phyloP scores from a whole-genome alignment of 2,797 vertebrate genomes.

The Syngnathus acus region DNA sequence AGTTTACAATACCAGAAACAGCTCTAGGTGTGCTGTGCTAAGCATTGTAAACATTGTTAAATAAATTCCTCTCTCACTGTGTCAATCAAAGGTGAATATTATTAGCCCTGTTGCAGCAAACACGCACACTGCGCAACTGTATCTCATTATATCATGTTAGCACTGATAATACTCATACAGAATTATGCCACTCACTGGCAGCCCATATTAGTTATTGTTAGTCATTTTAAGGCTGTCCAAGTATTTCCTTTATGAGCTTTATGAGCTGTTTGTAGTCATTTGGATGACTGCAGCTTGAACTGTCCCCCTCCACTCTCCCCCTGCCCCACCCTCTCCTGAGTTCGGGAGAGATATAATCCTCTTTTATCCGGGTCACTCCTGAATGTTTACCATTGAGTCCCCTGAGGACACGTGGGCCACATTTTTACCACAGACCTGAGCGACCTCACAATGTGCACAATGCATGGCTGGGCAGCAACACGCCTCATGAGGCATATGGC shows the following conservation, averaged over 20 bases:
- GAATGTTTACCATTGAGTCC: slow-evolving; percentile 56
- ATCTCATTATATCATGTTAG: slow-evolving; percentile 15
- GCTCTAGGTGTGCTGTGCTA: background rate
- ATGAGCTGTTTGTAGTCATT: slow-evolving; percentile 13
- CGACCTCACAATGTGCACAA: slow-evolving; percentile 29
- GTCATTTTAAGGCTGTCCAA: slow-evolving; percentile 19
- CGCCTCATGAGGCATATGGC: background rate
- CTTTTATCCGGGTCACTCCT: slow-evolving; percentile 55
- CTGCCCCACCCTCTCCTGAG: slow-evolving; percentile 44
- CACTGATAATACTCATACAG: slow-evolving; percentile 10
- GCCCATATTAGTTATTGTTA: slow-evolving; percentile 20
- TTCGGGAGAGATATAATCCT: slow-evolving; percentile 58
- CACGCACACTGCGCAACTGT: slow-evolving; percentile 6
- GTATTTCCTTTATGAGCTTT: slow-evolving; percentile 27
- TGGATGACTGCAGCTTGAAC: slow-evolving; percentile 59
- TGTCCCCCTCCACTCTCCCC: too few species aligned
- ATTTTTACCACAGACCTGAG: slow-evolving; percentile 57
- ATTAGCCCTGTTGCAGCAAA: background rate
- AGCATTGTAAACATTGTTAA: background rate
- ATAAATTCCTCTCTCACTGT: background rate
- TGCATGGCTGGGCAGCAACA: slow-evolving; percentile 11
- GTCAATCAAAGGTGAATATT: background rate
- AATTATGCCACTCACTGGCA: slow-evolving; percentile 22
- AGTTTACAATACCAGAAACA: background rate
- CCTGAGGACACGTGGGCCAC: slow-evolving; percentile 31